Evolutionary conservation across 2,113 vertebrate species (phyloP).

Genomic region (Crocuta crocuta): DNA sequence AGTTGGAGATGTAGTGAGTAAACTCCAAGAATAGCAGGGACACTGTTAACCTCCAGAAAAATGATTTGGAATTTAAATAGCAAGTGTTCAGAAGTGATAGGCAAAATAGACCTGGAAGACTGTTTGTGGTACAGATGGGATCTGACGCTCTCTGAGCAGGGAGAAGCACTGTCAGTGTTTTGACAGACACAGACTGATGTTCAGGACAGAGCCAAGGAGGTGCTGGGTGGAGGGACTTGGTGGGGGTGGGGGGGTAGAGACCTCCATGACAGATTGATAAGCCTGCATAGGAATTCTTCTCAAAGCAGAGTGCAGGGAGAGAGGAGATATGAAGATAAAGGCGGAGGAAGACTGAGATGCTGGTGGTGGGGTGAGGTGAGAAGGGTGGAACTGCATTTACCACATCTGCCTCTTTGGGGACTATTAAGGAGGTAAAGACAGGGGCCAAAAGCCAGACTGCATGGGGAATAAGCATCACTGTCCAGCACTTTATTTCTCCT

Average conservation of each 20-base stretch:
- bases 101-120: conserved; percentile 78
- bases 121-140: conserved; percentile 71
- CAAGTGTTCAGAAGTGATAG: conserved; percentile 69
- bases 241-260: neutral
- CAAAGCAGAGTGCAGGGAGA: neutral
- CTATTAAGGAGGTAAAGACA: conserved; percentile 61
- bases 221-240: neutral
- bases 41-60: conserved; percentile 77
- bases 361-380: neutral
- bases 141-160: conserved; percentile 42
- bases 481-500: conserved; percentile 35
- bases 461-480: conserved; percentile 19
- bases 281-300: conserved; percentile 14
- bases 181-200: conserved; percentile 53
- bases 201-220: conserved; percentile 68
- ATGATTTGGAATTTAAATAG: conserved; percentile 82
- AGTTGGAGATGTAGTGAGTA: conserved; percentile 63
- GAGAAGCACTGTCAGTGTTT: conserved; percentile 49
- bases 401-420: neutral
- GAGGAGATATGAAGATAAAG: conserved; percentile 31
- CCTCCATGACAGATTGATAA: conserved; percentile 46
- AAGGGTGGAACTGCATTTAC: neutral
- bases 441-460: conserved; percentile 29
- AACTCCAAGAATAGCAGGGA: conserved; percentile 79
- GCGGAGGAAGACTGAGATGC: neutral